Percentiles rank a stretch among this genome's conserved stretches.
Evolutionary conservation across 1,140 invertebrate genomes (phyloP).

Genomic region (Olivierus martensii): DNA sequence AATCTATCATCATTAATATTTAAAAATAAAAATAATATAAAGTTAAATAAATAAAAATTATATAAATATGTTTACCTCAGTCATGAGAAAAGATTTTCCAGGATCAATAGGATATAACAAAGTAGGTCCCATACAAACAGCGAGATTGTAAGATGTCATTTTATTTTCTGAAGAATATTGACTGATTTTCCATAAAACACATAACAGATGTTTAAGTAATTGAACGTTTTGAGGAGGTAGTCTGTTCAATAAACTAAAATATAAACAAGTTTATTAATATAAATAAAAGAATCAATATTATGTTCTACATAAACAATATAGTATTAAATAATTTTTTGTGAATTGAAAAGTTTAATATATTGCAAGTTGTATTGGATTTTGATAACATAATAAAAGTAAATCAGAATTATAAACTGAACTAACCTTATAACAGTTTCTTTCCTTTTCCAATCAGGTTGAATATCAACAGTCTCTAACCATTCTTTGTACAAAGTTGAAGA

Average conservation of each 20-base stretch:
- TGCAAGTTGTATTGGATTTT: no score
- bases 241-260: constrained; percentile 40
- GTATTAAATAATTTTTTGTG: no score
- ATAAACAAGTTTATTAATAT: constrained; percentile 9
- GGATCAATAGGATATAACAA: constrained; percentile 45
- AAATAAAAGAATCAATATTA: no score
- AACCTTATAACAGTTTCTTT: constrained; percentile 17
- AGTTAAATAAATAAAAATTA: no score
- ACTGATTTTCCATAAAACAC: constrained; percentile 62
- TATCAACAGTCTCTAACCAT: constrained; percentile 27
- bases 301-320: no score
- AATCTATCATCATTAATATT: no score
- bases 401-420: no score
- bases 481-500: constrained; percentile 33
- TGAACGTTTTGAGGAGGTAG: constrained; percentile 57
- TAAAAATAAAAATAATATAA: no score
- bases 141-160: constrained; percentile 74
- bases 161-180: constrained; percentile 60
- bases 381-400: no score
- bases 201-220: constrained; percentile 61
- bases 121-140: constrained; percentile 72
- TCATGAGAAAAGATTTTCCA: no score
- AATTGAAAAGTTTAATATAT: no score
- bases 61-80: no score
- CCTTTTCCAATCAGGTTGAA: constrained; percentile 26